Conservation (phyloP, 1,140 invertebrate genomes). For the Pseudomyrmex flavicornis region DNA sequence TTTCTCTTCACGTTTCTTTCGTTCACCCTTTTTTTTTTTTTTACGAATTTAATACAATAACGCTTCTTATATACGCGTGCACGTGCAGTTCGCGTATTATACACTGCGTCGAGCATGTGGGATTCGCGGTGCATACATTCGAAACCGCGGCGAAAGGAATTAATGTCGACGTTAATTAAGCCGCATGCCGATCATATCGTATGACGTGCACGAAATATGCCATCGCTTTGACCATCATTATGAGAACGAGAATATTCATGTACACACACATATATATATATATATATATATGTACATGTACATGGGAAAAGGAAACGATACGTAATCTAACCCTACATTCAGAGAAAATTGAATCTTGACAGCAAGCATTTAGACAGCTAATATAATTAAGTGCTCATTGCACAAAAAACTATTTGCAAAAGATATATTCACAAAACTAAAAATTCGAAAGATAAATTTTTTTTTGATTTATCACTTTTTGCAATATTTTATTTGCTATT, state of each 20-base stretch:
- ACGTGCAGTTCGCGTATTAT: background rate
- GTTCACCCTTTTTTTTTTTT: constrained; percentile 48
- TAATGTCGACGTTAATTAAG: constrained; percentile 58
- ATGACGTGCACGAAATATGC: constrained; percentile 35
- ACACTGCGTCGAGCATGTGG: background rate
- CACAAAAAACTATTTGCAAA: no score
- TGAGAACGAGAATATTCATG: constrained; percentile 16
- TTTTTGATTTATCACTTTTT: no score
- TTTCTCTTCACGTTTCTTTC: constrained; percentile 9
- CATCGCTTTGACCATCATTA: constrained; percentile 24
- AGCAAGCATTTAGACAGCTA: no score
- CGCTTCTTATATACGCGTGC: background rate
- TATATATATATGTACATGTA: no score
- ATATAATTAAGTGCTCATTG: no score
- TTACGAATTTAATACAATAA: constrained; percentile 10
- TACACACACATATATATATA: no score
- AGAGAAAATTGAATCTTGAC: no score
- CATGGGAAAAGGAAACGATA: no score
- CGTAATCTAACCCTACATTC: no score
- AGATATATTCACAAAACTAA: no score
- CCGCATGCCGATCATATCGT: constrained; percentile 32
- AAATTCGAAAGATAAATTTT: no score
- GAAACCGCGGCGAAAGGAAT: constrained; percentile 52
- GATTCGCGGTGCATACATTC: constrained; percentile 2
- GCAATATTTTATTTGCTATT: no score